Evolutionary conservation across 2,888 invertebrate genomes (phyloP).

Genomic region (Drosophila trichaetosa): DNA sequence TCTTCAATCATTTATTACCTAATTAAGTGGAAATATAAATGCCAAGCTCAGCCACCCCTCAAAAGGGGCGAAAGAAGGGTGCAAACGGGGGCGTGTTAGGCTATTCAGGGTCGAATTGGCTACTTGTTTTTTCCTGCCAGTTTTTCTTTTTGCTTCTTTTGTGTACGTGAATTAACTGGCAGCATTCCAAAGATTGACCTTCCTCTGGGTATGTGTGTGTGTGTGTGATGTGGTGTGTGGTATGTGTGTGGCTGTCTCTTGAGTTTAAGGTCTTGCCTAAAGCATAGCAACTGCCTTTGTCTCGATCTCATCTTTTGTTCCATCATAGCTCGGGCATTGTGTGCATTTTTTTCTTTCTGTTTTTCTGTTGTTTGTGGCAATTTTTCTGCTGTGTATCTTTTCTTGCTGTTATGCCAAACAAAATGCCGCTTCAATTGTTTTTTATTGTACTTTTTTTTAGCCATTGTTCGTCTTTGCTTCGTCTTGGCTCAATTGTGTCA

Average conservation of each 20-base stretch:
- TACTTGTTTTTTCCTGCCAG: constrained; percentile 34
- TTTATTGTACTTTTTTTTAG: constrained; percentile 36
- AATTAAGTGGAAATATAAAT: constrained; percentile 85
- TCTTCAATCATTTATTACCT: constrained; percentile 85
- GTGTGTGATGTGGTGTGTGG: constrained; percentile 27
- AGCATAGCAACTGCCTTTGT: constrained; percentile 69
- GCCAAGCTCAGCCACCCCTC: constrained; percentile 68
- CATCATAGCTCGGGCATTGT: constrained; percentile 61
- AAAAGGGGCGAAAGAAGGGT: constrained; percentile 18
- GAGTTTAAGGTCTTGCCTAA: constrained; percentile 70
- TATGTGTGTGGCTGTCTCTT: constrained; percentile 54
- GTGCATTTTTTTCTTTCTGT: constrained; percentile 49
- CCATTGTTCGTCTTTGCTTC: constrained; percentile 45
- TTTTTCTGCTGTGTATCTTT: constrained; percentile 53
- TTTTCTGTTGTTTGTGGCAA: constrained; percentile 49
- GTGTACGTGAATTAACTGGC: constrained; percentile 76
- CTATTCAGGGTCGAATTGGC: constrained; percentile 44
- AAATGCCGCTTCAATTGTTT: constrained; percentile 54
- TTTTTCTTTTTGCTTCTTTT: constrained; percentile 48
- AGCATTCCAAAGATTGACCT: constrained; percentile 79
- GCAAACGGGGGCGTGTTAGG: constrained; percentile 47
- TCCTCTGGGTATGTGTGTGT: constrained; percentile 40
- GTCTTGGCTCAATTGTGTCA: constrained; percentile 64
- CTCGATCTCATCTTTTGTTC: constrained; percentile 76
- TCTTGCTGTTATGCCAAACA: constrained; percentile 48